These are phyloP conservation scores for Eira barbara DNA, from an alignment of 2,113 vertebrate genomes.

Conservation along the genomic window DNA sequence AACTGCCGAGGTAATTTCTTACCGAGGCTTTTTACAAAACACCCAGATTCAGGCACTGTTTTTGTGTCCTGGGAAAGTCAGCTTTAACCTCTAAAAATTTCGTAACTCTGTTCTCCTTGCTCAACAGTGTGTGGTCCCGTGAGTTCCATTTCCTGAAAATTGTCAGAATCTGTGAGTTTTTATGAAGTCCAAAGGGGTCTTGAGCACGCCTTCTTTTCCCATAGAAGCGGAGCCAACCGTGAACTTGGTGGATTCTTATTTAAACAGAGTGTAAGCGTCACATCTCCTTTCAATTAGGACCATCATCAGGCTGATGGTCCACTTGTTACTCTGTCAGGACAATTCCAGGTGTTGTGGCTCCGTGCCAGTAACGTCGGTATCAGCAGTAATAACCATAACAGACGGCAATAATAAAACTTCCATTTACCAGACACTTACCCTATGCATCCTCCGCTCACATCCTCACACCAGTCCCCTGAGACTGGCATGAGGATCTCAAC, in stretches of 20 bases:
- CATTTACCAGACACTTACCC: not conserved
- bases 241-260: not conserved
- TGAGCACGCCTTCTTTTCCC: not conserved
- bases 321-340: not conserved
- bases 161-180: not conserved
- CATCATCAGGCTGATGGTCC: not conserved
- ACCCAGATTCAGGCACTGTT: not conserved
- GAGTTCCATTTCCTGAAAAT: not conserved
- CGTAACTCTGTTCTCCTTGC: not conserved
- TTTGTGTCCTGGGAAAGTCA: not conserved
- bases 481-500: not conserved
- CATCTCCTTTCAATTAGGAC: not conserved
- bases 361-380: no score
- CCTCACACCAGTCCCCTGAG: not conserved
- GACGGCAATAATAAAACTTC: not conserved
- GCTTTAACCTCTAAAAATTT: not conserved
- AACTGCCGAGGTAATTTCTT: not conserved
- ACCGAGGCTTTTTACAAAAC: not conserved
- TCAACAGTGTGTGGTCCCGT: no score
- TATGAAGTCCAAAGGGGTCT: not conserved
- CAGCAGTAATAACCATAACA: accelerated
- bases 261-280: not conserved
- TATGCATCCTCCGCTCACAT: not conserved
- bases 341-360: not conserved
- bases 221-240: not conserved